These are phyloP conservation scores for Leptobrachium leishanense DNA, from an alignment of 2,113 vertebrate genomes.

Conservation along the genomic window DNA sequence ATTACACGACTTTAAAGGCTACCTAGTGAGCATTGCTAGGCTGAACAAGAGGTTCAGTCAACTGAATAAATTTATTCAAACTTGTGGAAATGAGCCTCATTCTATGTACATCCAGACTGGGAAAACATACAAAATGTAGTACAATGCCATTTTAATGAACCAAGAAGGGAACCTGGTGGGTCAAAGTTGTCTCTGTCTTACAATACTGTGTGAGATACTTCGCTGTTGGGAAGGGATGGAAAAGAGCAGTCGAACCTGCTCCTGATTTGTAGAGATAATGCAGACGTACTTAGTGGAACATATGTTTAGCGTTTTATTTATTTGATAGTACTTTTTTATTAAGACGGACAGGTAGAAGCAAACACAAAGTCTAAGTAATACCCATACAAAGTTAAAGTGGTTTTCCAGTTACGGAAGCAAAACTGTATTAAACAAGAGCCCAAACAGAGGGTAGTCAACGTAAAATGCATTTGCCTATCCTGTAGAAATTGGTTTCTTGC, in stretches of 20 bases:
- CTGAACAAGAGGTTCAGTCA: conserved; percentile 86
- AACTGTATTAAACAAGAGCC: too few species aligned
- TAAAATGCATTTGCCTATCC: too few species aligned
- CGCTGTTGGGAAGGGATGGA: conserved; percentile 61
- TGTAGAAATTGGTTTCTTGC: too few species aligned
- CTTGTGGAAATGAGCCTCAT: conserved; percentile 83
- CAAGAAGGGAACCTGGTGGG: conserved; percentile 81
- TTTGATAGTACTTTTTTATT: too few species aligned
- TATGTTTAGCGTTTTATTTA: too few species aligned
- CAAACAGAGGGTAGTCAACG: too few species aligned
- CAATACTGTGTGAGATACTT: conserved; percentile 63
- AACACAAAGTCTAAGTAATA: too few species aligned
- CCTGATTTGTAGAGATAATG: too few species aligned
- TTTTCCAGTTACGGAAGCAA: too few species aligned
- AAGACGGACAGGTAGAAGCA: too few species aligned
- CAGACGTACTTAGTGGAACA: too few species aligned
- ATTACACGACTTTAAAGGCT: conserved; percentile 84
- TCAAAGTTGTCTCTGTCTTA: conserved; percentile 73
- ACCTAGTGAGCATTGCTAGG: conserved; percentile 83
- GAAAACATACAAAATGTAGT: conserved; percentile 87
- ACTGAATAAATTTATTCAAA: conserved; percentile 88
- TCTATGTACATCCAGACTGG: conserved; percentile 77
- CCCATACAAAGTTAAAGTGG: too few species aligned
- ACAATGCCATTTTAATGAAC: conserved; percentile 86
- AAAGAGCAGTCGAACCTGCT: conserved; percentile 60